A percentile compares a stretch with the other conserved stretches of the same genome.
These are phyloP conservation scores for Sphaerophoria rueppellii DNA, from an alignment of 2,888 invertebrate species.

Conservation along the genomic window DNA sequence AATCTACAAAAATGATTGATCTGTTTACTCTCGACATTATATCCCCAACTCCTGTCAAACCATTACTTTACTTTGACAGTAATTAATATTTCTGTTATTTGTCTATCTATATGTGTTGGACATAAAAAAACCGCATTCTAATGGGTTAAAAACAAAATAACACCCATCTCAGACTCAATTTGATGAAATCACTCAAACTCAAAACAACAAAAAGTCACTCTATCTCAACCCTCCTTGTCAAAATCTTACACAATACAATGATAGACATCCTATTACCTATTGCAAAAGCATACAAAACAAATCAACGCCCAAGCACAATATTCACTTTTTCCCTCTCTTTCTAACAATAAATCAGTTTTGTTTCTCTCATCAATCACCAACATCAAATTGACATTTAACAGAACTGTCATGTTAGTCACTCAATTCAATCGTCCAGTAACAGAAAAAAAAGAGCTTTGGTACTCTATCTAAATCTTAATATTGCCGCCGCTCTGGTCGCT, in stretches of 20 bases:
- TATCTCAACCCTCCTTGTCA: too few species aligned
- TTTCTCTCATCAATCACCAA: not conserved
- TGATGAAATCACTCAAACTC: too few species aligned
- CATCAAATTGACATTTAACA: conserved; percentile 16
- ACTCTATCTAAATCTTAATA: not conserved
- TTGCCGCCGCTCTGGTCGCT: not conserved
- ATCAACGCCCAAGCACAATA: not conserved
- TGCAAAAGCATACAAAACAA: not conserved
- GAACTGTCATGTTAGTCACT: conserved; percentile 61
- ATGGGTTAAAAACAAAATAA: too few species aligned
- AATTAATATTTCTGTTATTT: too few species aligned
- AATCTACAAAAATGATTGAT: too few species aligned
- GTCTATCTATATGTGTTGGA: too few species aligned
- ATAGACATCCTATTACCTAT: conserved; percentile 8
- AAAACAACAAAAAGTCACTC: too few species aligned
- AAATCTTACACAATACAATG: conserved; percentile 15
- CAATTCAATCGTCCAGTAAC: conserved; percentile 50
- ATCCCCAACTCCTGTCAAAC: too few species aligned
- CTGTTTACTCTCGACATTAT: too few species aligned
- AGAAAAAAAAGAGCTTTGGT: conserved; percentile 8
- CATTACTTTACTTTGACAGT: too few species aligned
- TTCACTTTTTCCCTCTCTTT: conserved; percentile 1
- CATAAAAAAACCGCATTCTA: too few species aligned
- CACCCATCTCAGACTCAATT: too few species aligned
- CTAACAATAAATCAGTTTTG: not conserved